These are phyloP conservation scores for Centropus unirufus DNA, from an alignment of 2,113 vertebrate genomes.

Conservation along the genomic window DNA sequence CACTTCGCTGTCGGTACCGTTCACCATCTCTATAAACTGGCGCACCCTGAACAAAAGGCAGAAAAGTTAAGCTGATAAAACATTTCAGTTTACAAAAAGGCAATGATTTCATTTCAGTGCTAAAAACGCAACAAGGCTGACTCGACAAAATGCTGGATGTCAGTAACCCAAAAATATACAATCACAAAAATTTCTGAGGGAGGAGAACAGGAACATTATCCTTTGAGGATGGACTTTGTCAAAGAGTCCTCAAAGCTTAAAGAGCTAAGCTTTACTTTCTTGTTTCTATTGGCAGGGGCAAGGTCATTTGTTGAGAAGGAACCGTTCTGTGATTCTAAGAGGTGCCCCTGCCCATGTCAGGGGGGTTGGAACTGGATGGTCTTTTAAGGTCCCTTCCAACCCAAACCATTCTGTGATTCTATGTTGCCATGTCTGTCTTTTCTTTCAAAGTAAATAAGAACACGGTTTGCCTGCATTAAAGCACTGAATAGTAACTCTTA, in stretches of 20 bases:
- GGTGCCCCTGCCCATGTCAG: no score
- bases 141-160: conserved; percentile 10
- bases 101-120: neutral
- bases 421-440: neutral
- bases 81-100: neutral
- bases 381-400: no score
- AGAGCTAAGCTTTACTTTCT: neutral
- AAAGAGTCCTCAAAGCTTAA: neutral
- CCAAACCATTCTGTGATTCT: no score
- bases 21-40: conserved; percentile 99
- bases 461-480: neutral
- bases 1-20: conserved; percentile 98
- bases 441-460: conserved; percentile 11
- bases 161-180: neutral
- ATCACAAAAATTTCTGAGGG: neutral
- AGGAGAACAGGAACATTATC: conserved; percentile 37
- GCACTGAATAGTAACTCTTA: neutral
- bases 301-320: neutral
- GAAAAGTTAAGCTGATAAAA: conserved; percentile 41
- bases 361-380: no score
- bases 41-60: conserved; percentile 87
- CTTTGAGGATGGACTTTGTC: neutral
- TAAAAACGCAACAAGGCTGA: neutral
- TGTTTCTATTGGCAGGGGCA: conserved; percentile 24
- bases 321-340: no score